These are phyloP conservation scores for Diabrotica balteata DNA, from an alignment of 2,888 invertebrate genomes.

Conservation along the genomic window DNA sequence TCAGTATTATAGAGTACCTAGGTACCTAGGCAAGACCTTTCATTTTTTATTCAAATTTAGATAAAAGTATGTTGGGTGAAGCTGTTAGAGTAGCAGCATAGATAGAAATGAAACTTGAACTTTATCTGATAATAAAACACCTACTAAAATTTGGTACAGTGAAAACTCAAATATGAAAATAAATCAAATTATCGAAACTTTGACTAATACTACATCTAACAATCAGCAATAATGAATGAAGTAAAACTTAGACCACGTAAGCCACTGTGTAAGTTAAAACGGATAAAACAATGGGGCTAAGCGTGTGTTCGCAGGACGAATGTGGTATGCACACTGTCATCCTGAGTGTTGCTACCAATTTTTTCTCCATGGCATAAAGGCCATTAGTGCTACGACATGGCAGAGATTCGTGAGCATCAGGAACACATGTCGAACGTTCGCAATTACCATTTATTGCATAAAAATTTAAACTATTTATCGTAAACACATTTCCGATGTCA, in stretches of 20 bases:
- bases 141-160: no score
- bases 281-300: conserved; percentile 13
- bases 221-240: neutral
- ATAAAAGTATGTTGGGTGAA: no score
- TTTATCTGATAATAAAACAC: no score
- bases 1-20: no score
- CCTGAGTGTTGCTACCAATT: conserved; percentile 9
- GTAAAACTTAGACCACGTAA: neutral
- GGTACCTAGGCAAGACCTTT: no score
- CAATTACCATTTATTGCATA: conserved; percentile 1
- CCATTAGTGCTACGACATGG: conserved; percentile 12
- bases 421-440: conserved; percentile 3
- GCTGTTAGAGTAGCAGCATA: no score
- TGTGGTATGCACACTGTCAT: conserved; percentile 20
- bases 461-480: neutral
- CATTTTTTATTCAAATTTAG: no score
- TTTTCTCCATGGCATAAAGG: conserved; percentile 3
- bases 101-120: no score
- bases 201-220: no score
- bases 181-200: no score
- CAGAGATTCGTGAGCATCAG: conserved; percentile 1
- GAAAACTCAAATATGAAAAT: no score
- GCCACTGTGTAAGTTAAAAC: neutral
- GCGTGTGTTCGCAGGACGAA: conserved; percentile 15
- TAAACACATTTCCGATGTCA: neutral